Evolutionary conservation across 2,797 vertebrate species (phyloP).

Genomic region (Botia kubotai): DNA sequence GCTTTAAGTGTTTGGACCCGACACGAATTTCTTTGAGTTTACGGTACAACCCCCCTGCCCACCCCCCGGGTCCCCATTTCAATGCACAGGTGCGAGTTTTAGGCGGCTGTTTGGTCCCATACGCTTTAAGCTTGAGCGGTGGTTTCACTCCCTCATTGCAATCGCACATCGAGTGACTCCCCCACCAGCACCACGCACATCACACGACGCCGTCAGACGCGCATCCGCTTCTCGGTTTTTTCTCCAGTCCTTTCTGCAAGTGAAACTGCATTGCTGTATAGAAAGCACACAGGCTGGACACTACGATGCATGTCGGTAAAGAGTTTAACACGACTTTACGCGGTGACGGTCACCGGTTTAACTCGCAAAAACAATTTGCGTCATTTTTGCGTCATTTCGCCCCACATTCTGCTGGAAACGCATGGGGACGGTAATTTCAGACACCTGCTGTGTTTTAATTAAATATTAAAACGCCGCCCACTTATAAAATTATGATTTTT

Average conservation of each 20-base stretch:
- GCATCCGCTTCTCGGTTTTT: slow-evolving; percentile 72
- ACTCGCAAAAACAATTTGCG: background rate
- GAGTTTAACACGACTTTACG: background rate
- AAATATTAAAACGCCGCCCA: background rate
- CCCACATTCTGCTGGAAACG: background rate
- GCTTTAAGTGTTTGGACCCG: slow-evolving; percentile 60
- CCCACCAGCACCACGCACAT: slow-evolving; percentile 60
- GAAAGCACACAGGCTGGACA: background rate
- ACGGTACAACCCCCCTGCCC: slow-evolving; percentile 70
- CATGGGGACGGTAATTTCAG: background rate
- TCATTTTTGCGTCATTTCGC: background rate
- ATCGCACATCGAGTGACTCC: slow-evolving; percentile 70
- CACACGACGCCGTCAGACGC: slow-evolving; percentile 51
- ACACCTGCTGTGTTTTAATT: slow-evolving; percentile 27
- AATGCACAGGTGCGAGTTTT: slow-evolving; percentile 41
- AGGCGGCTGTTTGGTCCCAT: too few relatives aligned
- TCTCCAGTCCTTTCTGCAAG: slow-evolving; percentile 17
- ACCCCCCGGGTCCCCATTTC: slow-evolving; percentile 75
- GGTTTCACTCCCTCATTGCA: slow-evolving; percentile 64
- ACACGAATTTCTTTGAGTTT: slow-evolving; percentile 65
- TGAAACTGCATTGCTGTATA: slow-evolving; percentile 18
- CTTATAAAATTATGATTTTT: background rate
- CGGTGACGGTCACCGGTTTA: background rate
- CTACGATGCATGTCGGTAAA: background rate
- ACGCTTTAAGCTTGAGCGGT: slow-evolving; percentile 9